A percentile compares a stretch with the other conserved stretches of the same genome.
phyloP scores from a whole-genome alignment of 2,888 invertebrate species.

The Lithophane ornitopus region DNA sequence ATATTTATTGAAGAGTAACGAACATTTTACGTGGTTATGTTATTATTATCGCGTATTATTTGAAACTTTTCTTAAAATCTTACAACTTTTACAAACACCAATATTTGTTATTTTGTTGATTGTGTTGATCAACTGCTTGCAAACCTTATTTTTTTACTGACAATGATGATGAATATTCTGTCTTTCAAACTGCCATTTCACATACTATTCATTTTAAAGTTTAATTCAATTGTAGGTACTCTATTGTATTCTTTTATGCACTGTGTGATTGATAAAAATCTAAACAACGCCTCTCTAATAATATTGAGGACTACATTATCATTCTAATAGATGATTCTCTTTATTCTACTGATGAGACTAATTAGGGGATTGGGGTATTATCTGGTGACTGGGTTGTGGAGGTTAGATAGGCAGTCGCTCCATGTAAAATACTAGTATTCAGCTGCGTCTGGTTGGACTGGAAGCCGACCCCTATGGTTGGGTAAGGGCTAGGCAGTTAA shows the following conservation, averaged over 20 bases:
- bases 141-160: background rate
- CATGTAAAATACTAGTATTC: background rate
- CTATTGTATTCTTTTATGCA: background rate
- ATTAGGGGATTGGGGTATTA: too few species aligned
- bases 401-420: background rate
- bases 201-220: background rate
- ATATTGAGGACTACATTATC: too few species aligned
- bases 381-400: too few species aligned
- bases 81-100: background rate
- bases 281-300: background rate
- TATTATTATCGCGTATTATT: background rate
- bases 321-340: background rate
- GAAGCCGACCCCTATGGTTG: background rate
- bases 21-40: background rate
- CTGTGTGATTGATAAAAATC: background rate
- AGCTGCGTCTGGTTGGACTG: background rate
- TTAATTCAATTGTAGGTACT: background rate
- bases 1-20: constrained; percentile 7
- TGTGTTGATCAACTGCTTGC: background rate
- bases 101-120: background rate
- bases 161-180: background rate
- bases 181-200: background rate
- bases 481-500: background rate
- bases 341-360: too few species aligned
- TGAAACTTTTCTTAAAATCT: background rate